These are phyloP conservation scores for Zoanthus sociatus DNA, from an alignment of 92 coral and sea anemone genomes.

Conservation along the genomic window DNA sequence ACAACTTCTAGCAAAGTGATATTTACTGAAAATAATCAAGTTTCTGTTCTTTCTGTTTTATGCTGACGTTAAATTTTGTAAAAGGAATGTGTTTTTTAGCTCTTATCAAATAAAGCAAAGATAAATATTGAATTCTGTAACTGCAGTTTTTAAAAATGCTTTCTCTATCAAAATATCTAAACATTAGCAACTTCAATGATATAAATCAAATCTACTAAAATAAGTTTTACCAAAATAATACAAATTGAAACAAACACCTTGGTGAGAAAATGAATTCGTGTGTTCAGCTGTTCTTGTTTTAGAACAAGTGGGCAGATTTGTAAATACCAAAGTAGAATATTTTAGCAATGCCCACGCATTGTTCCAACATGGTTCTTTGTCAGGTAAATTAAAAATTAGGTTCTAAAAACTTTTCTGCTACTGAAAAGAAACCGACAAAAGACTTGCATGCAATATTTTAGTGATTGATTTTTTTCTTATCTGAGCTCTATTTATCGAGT, in stretches of 20 bases:
- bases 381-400: neutral
- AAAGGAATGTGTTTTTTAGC: too few relatives aligned
- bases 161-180: too few relatives aligned
- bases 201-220: neutral
- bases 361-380: neutral
- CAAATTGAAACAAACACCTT: neutral
- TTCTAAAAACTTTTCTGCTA: neutral
- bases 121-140: too few relatives aligned
- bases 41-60: too few relatives aligned
- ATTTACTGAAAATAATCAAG: too few relatives aligned
- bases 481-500: neutral
- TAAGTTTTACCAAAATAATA: neutral
- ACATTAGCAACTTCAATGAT: neutral
- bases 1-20: neutral
- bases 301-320: neutral
- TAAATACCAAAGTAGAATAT: neutral
- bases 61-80: too few relatives aligned
- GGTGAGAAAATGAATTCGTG: neutral
- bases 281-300: slow-evolving; percentile 19
- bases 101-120: too few relatives aligned
- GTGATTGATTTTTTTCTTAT: neutral
- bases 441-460: neutral
- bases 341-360: slow-evolving; percentile 33
- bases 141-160: too few relatives aligned
- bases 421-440: neutral